These are phyloP conservation scores for Echinometra lucunter DNA, from an alignment of 53 echinoderm and acorn worm species.

Conservation along the genomic window DNA sequence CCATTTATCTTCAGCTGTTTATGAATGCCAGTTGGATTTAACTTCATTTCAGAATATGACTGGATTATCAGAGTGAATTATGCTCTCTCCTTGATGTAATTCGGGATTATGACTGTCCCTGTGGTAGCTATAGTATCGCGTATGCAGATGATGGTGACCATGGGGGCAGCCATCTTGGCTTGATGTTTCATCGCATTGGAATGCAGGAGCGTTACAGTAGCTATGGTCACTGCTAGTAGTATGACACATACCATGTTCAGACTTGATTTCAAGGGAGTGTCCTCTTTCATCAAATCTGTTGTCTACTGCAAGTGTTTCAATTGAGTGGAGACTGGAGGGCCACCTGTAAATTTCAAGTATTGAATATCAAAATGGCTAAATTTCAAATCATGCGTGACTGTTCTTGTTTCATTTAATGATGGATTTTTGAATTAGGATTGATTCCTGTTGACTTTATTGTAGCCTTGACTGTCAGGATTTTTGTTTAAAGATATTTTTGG, in stretches of 20 bases:
- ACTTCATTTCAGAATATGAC: background rate
- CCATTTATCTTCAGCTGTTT: background rate
- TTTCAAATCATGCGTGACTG: slow-evolving; percentile 5
- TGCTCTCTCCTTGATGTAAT: background rate
- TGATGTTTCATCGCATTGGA: slow-evolving; percentile 49
- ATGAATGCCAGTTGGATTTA: background rate
- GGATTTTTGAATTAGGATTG: background rate
- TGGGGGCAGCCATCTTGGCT: slow-evolving; percentile 58
- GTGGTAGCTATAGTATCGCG: background rate
- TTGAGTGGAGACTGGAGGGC: background rate
- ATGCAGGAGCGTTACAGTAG: slow-evolving; percentile 50
- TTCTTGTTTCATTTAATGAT: background rate
- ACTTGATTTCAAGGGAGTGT: background rate
- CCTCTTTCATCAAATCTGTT: background rate
- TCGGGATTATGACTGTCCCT: background rate
- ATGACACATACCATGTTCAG: background rate
- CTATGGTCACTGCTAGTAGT: slow-evolving; percentile 18
- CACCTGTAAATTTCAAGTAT: background rate
- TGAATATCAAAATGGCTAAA: background rate
- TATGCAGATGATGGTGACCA: background rate
- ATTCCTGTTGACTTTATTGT: background rate
- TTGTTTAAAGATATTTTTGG: background rate
- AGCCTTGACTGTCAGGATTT: background rate
- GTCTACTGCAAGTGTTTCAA: background rate
- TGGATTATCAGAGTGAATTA: background rate